phyloP scores from a whole-genome alignment of 2,888 invertebrate species.

The Chloromyia formosa region DNA sequence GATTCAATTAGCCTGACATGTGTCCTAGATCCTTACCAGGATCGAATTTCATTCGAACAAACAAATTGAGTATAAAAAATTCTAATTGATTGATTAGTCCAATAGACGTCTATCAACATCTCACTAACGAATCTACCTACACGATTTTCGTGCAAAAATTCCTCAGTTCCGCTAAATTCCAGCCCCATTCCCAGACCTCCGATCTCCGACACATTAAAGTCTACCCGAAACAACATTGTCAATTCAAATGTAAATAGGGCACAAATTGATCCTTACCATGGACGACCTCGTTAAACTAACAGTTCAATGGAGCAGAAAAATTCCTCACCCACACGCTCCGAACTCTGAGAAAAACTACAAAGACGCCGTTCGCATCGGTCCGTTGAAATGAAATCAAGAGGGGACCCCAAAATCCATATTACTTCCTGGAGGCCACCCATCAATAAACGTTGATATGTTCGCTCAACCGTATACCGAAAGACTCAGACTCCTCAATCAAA shows the following conservation, averaged over 20 bases:
- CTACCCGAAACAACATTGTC: too few relatives aligned
- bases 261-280: neutral
- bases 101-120: too few relatives aligned
- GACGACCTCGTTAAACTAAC: neutral
- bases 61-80: too few relatives aligned
- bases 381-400: conserved; percentile 29
- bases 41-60: too few relatives aligned
- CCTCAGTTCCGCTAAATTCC: too few relatives aligned
- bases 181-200: too few relatives aligned
- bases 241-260: neutral
- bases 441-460: conserved; percentile 46
- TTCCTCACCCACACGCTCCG: conserved; percentile 37
- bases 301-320: conserved; percentile 30
- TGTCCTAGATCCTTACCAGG: too few relatives aligned
- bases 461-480: conserved; percentile 42
- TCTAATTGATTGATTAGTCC: too few relatives aligned
- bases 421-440: conserved; percentile 49
- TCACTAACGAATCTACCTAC: too few relatives aligned
- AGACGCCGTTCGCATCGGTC: conserved; percentile 19
- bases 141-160: too few relatives aligned
- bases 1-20: too few relatives aligned
- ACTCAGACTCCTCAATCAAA: conserved; percentile 43
- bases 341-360: conserved; percentile 39
- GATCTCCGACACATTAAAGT: too few relatives aligned
- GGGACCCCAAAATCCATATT: conserved; percentile 15